Base-by-base conservation (phyloP, 2,888 invertebrate genomes). In the Temnothorax rugatulus region DNA sequence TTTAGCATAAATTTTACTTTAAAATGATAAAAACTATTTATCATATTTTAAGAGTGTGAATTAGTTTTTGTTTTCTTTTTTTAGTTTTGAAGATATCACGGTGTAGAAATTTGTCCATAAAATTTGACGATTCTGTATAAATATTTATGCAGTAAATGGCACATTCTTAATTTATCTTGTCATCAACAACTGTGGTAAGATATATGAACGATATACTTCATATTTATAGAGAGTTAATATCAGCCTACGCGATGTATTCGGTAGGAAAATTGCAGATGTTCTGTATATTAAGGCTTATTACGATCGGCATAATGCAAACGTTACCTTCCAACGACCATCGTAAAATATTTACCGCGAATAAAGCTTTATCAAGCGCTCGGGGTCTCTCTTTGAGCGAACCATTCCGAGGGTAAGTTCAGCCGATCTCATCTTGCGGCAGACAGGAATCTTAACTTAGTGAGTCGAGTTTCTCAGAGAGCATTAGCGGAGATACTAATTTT, bases 401-500 rank as follows among this genome's bases (percentile, higher is more conserved):
- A 52, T 68, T 74, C 21, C 57, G 52, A n/a, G 41, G 18, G 15
- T 5, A 41, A 68, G 44, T n/a, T 69, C 15, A 57, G 29, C 29
- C 54, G 44, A 77, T 77, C 71, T 77, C 54, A 77, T 69, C 69
- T 69, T n/a, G 13, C 25, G 21, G 13, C 34, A 29, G 38, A 29
- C 69, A 54, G n/a, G 15, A 54, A 77, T 69, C 71, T 69, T 77
- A 77, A 77, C 54, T 69, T 25, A 69, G 69, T 29, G n/a, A 77
- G 69, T 77, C 41, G n/a, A 69, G 71, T 77, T 69, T n/a, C 71
- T 77, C 54, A 77, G 57, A 52, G 25, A 54, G 21, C 15, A 69
- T 69, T 69, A 77, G 11, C 21, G 21, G 11, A 69, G 21, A 77
- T 77, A 77, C 54, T 69, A 77, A 77, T 77, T 77, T 69, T 68